Evolutionary conservation across 2,888 invertebrate genomes (phyloP), one percentile per base, ranked within the genome.

Genomic region (Aphodius granarius): DNA sequence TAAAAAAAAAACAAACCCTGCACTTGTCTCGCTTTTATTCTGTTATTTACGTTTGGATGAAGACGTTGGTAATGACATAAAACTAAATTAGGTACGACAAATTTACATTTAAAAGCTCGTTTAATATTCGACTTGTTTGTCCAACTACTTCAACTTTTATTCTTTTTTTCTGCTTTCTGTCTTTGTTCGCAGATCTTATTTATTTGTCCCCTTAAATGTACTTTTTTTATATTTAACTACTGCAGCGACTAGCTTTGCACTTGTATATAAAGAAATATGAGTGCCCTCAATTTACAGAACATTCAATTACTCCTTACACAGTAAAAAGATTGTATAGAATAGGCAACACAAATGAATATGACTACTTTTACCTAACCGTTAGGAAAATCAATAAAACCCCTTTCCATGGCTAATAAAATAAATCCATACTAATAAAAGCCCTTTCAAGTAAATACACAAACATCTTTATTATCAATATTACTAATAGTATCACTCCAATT

Each of bases 71-170:
- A 20, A 9, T n/a, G 19, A 18, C 1, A n/a, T 18, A 13, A 13
- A 62, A 13, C 9, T 65, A 68, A 68, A 68, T 68, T 19, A 20
- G 21, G 16, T 66, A 66, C 20, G 19, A 19, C 20, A 66, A 19
- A 68, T 68, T 68, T 68, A 9, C 68, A 68, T 68, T 19, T 68
- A 5, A 68, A 68, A 22, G 18, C 68, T n/a, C 68, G 68, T 68
- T 68, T 68, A 68, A 68, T 68, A 68, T 68, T 68, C 20, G 22
- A 68, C 13, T 20, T 68, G 68, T 68, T 68, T 68, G 68, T 15
- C 21, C 19, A 68, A 68, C n/a, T 68, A 20, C 68, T 68, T 68
- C 21, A 68, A 68, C 68, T 4, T 19, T 21, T 68, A 68, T 68
- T 68, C 68, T 68, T 68, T 68, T 68, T 68, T 21, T 20, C 5